A percentile compares a stretch with the other conserved stretches of the same genome.
Evolutionary conservation across 2,888 invertebrate genomes (phyloP).

Genomic region (Rugalucina vietnamica): DNA sequence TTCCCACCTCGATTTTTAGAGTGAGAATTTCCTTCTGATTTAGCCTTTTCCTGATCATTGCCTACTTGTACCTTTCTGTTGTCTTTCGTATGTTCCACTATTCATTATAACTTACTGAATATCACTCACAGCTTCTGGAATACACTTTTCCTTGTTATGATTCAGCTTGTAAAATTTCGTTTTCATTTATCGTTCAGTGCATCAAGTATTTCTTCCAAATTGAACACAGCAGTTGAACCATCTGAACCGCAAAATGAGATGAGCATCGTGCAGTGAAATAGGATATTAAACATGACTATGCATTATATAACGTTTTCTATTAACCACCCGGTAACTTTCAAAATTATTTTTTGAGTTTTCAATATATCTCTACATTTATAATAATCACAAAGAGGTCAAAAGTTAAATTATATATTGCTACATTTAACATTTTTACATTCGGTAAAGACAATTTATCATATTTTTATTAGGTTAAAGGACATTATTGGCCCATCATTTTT

Average conservation of each 20-base stretch:
- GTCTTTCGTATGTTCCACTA: no score
- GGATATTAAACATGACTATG: conserved; percentile 2
- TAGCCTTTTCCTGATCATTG: no score
- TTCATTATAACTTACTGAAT: no score
- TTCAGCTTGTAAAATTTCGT: no score
- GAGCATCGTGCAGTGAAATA: neutral
- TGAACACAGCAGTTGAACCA: no score
- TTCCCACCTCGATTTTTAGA: no score
- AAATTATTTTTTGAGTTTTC: neutral
- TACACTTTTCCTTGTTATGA: no score
- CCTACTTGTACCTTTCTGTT: no score
- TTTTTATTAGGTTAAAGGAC: neutral
- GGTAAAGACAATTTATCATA: neutral
- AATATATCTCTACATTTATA: neutral
- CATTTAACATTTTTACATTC: neutral
- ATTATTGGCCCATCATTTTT: conserved; percentile 1
- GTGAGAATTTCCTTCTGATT: no score
- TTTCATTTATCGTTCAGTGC: no score
- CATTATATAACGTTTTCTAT: conserved; percentile 8
- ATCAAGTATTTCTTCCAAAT: no score
- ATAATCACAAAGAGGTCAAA: neutral
- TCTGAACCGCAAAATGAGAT: neutral
- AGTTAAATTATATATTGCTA: conserved; percentile 13
- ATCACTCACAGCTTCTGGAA: no score
- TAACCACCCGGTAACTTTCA: neutral